phyloP scores from a whole-genome alignment of 2,113 vertebrate genomes.

The Sorex fumeus region DNA sequence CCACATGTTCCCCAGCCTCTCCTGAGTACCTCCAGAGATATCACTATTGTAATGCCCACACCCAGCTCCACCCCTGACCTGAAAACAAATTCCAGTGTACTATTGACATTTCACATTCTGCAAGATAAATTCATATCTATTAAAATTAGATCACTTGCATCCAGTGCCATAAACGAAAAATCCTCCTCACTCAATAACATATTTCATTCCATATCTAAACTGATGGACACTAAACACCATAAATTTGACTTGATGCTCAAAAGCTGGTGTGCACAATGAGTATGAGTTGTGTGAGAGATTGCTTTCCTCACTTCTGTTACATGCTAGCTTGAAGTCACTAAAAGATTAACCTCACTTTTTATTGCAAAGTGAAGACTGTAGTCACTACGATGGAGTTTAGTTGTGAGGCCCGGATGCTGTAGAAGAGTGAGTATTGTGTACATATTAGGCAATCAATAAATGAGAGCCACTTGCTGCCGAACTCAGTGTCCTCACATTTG shows the following conservation, averaged over 20 bases:
- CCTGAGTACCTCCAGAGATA: too few species aligned
- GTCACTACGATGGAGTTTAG: not conserved
- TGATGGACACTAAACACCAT: conserved; percentile 32
- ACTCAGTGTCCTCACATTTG: not conserved
- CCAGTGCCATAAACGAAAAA: not conserved
- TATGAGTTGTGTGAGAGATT: not conserved
- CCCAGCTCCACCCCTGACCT: not conserved
- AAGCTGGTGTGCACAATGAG: not conserved
- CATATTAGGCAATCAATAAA: not conserved
- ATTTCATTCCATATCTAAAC: not conserved
- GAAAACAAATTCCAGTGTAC: not conserved
- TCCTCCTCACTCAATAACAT: not conserved
- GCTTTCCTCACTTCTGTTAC: not conserved
- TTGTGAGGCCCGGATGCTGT: not conserved
- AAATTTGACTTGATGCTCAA: not conserved
- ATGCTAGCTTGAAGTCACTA: not conserved
- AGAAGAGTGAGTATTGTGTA: not conserved
- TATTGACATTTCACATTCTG: not conserved
- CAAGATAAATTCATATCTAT: not conserved
- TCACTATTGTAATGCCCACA: too few species aligned
- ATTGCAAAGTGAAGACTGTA: not conserved
- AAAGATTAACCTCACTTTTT: conserved; percentile 35
- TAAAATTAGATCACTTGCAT: not conserved
- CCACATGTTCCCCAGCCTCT: too few species aligned
- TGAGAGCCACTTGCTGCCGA: not conserved